A percentile compares a stretch with the other conserved stretches of the same genome.
Conservation (phyloP, 2,113 vertebrate genomes). For the Pterocles burchelli region DNA sequence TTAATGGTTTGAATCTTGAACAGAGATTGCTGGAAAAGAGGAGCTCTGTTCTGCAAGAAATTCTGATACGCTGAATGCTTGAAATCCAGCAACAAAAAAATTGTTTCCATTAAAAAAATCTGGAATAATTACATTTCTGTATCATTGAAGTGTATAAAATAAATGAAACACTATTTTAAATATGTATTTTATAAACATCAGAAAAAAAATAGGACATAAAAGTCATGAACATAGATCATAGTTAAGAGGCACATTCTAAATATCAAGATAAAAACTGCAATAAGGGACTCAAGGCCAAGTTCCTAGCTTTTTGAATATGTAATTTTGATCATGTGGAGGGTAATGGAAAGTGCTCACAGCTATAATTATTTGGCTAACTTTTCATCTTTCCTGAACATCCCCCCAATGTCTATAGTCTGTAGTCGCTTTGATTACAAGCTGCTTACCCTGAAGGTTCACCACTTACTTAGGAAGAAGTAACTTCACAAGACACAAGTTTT, state of each 20-base stretch:
- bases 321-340: neutral
- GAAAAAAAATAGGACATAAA: neutral
- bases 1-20: neutral
- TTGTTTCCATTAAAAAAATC: neutral
- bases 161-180: neutral
- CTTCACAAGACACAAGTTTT: neutral
- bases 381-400: neutral
- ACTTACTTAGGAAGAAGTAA: neutral
- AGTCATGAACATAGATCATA: neutral
- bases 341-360: neutral
- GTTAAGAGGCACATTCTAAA: neutral
- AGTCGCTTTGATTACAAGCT: neutral
- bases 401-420: neutral
- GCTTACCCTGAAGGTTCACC: neutral
- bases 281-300: neutral
- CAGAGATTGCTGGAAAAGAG: neutral
- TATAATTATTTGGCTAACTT: neutral
- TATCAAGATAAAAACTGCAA: neutral
- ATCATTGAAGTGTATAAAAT: neutral
- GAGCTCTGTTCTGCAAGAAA: neutral
- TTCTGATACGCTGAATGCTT: neutral
- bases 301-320: neutral
- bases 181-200: neutral
- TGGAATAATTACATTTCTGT: neutral
- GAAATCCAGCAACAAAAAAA: neutral